Base-by-base conservation (phyloP, 2,797 vertebrate species). In the Bovichtus diacanthus region DNA sequence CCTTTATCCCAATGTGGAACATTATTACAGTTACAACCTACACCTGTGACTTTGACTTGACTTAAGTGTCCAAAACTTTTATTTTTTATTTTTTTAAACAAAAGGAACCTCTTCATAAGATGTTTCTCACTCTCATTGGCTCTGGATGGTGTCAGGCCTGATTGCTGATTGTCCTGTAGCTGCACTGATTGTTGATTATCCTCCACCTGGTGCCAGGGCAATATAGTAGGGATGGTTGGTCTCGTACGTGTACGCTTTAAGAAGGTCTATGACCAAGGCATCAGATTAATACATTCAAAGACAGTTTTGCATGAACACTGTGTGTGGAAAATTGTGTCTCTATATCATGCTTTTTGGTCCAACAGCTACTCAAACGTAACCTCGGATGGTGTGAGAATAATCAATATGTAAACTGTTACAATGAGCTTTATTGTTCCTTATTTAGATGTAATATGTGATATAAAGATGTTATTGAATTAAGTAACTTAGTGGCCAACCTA, bases 181-280 rank as follows among this genome's bases (percentile, higher is more conserved):
- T 34, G 41, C 61, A 44, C 47, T 67, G 29, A 60, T 36, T 75
- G 36, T 16, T 60, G 64, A 61, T 60, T 31, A 27, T 53, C 44
- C n/a, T 43, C 50, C 47, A 46, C 43, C 43, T 23, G 34, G 9
- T 46, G 41, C 23, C 15, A 16, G 55, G 50, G 41, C 10, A 4
- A 36, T 27, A 8, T 1, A 36, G 27, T n/a, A n/a, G 27, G 44
- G 13, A 21, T 5, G 15, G 44, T 43, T 16, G 29, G 9, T 29
- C 49, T 50, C 11, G 9, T 15, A 8, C 6, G 41, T n/a, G 4
- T 29, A 2, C 31, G 44, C 25, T 38, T 29, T 21, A 12, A 31
- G 21, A 56, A 66, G 19, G 4, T 21, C 15, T 31, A 44, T 39
- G 36, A 39, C 16, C 53, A 53, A 67, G 55, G 19, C 65, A 44